phyloP scores from a whole-genome alignment of 2,888 invertebrate genomes.

The Euclidia mi region DNA sequence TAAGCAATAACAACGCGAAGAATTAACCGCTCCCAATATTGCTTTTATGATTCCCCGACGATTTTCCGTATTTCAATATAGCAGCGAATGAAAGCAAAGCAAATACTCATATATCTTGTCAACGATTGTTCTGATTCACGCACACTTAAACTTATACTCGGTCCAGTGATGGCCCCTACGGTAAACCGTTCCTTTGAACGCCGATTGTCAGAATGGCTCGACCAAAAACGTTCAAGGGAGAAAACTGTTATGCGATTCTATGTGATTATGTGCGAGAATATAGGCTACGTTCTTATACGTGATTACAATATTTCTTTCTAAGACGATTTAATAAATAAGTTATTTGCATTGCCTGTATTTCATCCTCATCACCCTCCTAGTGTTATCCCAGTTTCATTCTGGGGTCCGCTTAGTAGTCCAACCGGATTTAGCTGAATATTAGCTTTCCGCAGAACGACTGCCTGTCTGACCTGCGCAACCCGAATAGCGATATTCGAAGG shows the following conservation, averaged over 20 bases:
- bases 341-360: too few relatives aligned
- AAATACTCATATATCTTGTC: constrained; percentile 22
- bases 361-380: too few relatives aligned
- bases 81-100: constrained; percentile 8
- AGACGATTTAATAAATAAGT: too few relatives aligned
- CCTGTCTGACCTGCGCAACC: too few relatives aligned
- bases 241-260: background rate
- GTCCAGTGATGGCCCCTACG: constrained; percentile 10
- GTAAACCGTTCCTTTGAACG: constrained; percentile 7
- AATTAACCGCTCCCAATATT: constrained; percentile 8
- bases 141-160: constrained; percentile 14
- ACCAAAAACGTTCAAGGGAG: background rate
- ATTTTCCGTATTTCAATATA: constrained; percentile 19
- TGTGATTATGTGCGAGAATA: background rate
- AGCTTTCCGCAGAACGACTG: too few relatives aligned
- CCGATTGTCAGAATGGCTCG: background rate
- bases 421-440: too few relatives aligned
- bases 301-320: too few relatives aligned
- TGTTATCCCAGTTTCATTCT: too few relatives aligned
- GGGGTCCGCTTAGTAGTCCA: too few relatives aligned
- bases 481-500: too few relatives aligned
- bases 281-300: too few relatives aligned
- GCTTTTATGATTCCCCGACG: constrained; percentile 8
- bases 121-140: constrained; percentile 16
- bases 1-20: constrained; percentile 8